phyloP scores from a whole-genome alignment of 2,888 invertebrate species.

The Colostygia pectinataria region DNA sequence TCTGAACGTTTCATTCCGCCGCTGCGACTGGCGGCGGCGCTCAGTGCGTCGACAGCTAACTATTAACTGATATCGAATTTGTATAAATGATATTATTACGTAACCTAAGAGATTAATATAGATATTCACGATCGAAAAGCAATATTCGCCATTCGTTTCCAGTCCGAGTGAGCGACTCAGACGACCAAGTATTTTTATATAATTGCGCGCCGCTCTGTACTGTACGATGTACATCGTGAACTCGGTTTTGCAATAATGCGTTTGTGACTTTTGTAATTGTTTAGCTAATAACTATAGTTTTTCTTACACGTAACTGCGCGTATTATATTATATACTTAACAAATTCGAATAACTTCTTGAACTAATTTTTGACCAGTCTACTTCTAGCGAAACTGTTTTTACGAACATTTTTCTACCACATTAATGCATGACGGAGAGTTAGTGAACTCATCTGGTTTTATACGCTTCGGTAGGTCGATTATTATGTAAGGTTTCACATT shows the following conservation, averaged over 20 bases:
- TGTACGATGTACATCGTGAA: slow-evolving; percentile 14
- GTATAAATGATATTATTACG: slow-evolving; percentile 43
- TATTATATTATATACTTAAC: slow-evolving; percentile 4
- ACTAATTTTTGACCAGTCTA: slow-evolving; percentile 23
- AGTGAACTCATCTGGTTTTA: slow-evolving; percentile 30
- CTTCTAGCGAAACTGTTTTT: slow-evolving; percentile 21
- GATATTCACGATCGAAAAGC: slow-evolving; percentile 43
- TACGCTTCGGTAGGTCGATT: slow-evolving; percentile 42
- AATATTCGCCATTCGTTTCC: slow-evolving; percentile 41
- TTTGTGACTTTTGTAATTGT: slow-evolving; percentile 21
- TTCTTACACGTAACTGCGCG: slow-evolving; percentile 17
- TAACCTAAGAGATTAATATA: slow-evolving; percentile 28
- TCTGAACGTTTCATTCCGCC: no score
- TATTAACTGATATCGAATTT: slow-evolving; percentile 36
- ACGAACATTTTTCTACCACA: slow-evolving; percentile 18
- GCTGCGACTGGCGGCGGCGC: not conserved
- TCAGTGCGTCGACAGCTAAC: slow-evolving; percentile 15
- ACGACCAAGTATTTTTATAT: slow-evolving; percentile 57
- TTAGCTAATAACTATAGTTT: slow-evolving; percentile 13
- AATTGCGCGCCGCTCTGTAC: slow-evolving; percentile 28
- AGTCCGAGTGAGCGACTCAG: slow-evolving; percentile 32
- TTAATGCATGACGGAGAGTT: slow-evolving; percentile 23
- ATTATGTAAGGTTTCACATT: slow-evolving; percentile 31
- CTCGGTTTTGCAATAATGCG: slow-evolving; percentile 30
- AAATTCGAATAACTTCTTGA: slow-evolving; percentile 9